Percentiles rank a stretch among this genome's conserved stretches.
Conservation (phyloP, 2,797 vertebrate genomes). For the Emydoidea blandingii region DNA sequence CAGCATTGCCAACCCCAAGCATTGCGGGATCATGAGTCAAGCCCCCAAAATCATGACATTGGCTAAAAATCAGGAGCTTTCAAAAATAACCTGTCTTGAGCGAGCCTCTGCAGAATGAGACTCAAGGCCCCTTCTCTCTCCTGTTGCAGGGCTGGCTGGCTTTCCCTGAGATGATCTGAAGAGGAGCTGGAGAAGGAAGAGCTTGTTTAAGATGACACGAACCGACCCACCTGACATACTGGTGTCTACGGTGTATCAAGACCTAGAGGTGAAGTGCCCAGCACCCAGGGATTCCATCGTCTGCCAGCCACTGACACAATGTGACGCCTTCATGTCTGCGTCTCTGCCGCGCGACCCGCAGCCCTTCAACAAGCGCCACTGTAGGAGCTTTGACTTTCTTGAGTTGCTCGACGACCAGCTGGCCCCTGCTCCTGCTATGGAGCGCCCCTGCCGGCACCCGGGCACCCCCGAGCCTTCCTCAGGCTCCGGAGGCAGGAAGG, state of each 20-base stretch:
- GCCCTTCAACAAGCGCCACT: conserved; percentile 96
- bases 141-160: conserved; percentile 58
- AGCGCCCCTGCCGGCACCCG: conserved; percentile 81
- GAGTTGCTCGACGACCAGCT: conserved; percentile 93
- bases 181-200: conserved; percentile 75
- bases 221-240: conserved; percentile 97
- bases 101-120: not conserved
- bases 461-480: conserved; percentile 82
- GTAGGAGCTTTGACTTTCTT: conserved; percentile 96
- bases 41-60: not conserved
- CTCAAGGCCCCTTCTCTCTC: conserved; percentile 27
- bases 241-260: conserved; percentile 93
- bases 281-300: conserved; percentile 78
- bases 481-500: conserved; percentile 83
- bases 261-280: conserved; percentile 88
- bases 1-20: not conserved
- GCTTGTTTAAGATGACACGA: conserved; percentile 95
- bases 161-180: conserved; percentile 85
- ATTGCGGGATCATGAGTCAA: not conserved
- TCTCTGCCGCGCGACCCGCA: conserved; percentile 86
- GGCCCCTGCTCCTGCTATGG: conserved; percentile 81
- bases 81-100: accelerated
- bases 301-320: conserved; percentile 83
- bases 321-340: conserved; percentile 90
- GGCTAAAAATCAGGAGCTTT: too few species aligned